phyloP scores from a whole-genome alignment of 1,140 invertebrate genomes.

The Pachypeltis micranthus region DNA sequence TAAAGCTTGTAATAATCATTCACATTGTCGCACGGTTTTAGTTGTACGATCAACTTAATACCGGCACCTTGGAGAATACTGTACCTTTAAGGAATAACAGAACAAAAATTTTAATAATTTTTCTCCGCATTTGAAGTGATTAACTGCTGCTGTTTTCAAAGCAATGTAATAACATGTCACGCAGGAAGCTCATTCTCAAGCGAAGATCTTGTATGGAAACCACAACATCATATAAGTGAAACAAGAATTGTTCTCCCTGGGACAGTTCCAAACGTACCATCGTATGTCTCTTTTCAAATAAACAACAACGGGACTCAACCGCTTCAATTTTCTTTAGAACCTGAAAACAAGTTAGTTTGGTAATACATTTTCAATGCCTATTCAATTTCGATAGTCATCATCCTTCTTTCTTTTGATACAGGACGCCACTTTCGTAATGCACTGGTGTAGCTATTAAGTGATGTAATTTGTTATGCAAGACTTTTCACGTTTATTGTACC shows the following conservation, averaged over 20 bases:
- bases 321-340: neutral
- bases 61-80: too few relatives aligned
- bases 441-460: neutral
- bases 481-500: neutral
- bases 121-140: neutral
- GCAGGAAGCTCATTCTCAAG: conserved; percentile 2
- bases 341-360: neutral
- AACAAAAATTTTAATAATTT: too few relatives aligned
- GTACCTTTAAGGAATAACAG: too few relatives aligned
- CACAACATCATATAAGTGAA: neutral
- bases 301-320: neutral
- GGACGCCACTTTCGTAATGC: neutral
- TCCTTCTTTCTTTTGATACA: neutral
- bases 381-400: neutral
- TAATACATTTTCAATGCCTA: neutral
- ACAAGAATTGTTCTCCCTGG: conserved; percentile 1
- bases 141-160: neutral
- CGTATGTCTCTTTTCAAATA: neutral
- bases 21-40: too few relatives aligned
- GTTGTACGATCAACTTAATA: too few relatives aligned
- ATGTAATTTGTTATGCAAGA: neutral
- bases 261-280: neutral
- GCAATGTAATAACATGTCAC: neutral
- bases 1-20: too few relatives aligned
- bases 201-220: neutral